Percentiles rank a stretch among this genome's conserved stretches.
These are phyloP conservation scores for Hoplostethus mediterraneus DNA, from an alignment of 2,797 vertebrate species.

Conservation along the genomic window DNA sequence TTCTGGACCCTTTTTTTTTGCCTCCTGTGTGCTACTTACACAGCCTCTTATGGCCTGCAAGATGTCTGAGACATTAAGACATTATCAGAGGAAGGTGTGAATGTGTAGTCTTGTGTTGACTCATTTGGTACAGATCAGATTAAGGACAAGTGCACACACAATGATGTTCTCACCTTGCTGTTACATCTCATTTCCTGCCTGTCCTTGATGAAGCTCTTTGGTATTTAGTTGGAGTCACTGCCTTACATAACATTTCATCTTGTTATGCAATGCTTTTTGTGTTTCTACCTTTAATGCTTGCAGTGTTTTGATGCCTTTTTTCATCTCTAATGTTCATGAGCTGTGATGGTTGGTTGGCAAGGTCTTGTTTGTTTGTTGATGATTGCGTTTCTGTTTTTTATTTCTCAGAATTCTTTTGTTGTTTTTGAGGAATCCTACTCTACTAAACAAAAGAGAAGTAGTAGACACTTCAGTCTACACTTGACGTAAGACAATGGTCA, in stretches of 20 bases:
- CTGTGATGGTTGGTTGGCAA: too few relatives aligned
- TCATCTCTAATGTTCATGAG: neutral
- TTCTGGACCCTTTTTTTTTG: neutral
- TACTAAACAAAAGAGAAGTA: too few relatives aligned
- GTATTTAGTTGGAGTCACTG: constrained; percentile 46
- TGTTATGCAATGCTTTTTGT: constrained; percentile 43
- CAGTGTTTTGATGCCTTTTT: constrained; percentile 10
- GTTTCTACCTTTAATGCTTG: constrained; percentile 12
- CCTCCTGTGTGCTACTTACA: constrained; percentile 24
- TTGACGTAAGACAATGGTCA: neutral
- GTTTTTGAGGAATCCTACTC: too few relatives aligned
- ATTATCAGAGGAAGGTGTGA: constrained; percentile 46
- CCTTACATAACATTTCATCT: constrained; percentile 58
- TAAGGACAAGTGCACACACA: constrained; percentile 66
- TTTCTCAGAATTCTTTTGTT: too few relatives aligned
- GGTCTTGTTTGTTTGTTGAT: too few relatives aligned
- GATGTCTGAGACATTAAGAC: constrained; percentile 48
- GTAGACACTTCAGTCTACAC: neutral
- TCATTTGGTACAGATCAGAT: constrained; percentile 66
- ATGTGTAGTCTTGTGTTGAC: constrained; percentile 26
- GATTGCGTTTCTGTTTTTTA: too few relatives aligned
- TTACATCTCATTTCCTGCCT: constrained; percentile 64
- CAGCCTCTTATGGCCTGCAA: constrained; percentile 11
- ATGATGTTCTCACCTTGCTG: constrained; percentile 52
- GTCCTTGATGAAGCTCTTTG: constrained; percentile 65